Evolutionary conservation across 2,888 invertebrate species (phyloP), one percentile per base, ranked within the genome.

Genomic region (Pyrochroa serraticornis): DNA sequence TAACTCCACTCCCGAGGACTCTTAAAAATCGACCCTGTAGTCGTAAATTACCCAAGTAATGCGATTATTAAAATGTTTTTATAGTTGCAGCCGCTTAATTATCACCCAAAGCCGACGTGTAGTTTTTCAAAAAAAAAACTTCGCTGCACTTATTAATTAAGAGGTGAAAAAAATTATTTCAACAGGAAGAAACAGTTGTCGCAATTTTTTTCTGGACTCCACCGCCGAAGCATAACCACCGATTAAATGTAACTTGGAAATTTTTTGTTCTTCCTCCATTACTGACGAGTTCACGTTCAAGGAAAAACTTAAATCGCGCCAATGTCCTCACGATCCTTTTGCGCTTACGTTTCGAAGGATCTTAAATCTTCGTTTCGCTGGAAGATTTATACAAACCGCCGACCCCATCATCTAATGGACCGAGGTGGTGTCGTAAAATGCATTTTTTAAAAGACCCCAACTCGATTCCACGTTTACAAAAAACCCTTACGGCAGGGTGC

Each of bases 1-100:
- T 22, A 5, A 22, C 3, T 2, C 5, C 22, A 22, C 22, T 22
- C 22, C 22, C 3, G 22, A 22, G 22, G 22, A 2, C 22, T 22
- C 22, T 22, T 22, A 7, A 41, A 41, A 2, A 41, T 13, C 10
- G 13, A 30, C 42, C 31, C 12, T 42, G 42, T 12, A 8, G 42
- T 42, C 42, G 42, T 42, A 42, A 42, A 42, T 42, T 42, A 22
- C 14, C 9, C 10, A 32, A 31, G 10, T 31, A n/a, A 42, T 42
- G 42, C 30, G 42, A 42, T 42, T 42, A 42, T 42, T 42, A 42
- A 42, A 42, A 10, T 42, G 42, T 42, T 42, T 42, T 42, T 42
- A 42, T 12, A 8, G 22, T 22, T 22, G 42, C 31, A 10, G 9
- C 42, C 12, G 12, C 10, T 42, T 42, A 32, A 42, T 42, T 42